phyloP scores from a whole-genome alignment of 2,888 invertebrate genomes.

The Netelia virgata region DNA sequence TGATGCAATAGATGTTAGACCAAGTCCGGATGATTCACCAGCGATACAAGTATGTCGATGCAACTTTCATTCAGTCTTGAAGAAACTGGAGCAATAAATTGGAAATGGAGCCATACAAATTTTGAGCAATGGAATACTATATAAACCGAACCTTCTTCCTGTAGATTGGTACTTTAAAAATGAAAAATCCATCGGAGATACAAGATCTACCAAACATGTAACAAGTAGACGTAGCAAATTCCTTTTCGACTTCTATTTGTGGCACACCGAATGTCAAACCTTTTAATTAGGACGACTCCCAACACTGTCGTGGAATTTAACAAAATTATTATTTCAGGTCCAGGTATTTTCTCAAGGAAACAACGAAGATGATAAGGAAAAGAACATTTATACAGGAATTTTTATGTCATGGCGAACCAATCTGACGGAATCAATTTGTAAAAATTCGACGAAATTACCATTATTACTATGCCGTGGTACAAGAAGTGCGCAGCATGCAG shows the following conservation, averaged over 20 bases:
- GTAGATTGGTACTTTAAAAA: not conserved
- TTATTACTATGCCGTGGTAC: slow-evolving; percentile 81
- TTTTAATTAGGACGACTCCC: too few species aligned
- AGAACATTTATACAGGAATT: slow-evolving; percentile 78
- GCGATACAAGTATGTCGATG: slow-evolving; percentile 74
- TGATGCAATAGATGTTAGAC: slow-evolving; percentile 67
- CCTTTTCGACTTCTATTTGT: too few species aligned
- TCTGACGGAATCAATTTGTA: slow-evolving; percentile 43
- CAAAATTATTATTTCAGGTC: slow-evolving; percentile 68
- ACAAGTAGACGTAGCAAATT: too few species aligned
- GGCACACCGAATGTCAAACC: too few species aligned
- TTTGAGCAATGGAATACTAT: not conserved
- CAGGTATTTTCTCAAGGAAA: slow-evolving; percentile 70
- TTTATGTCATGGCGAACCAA: slow-evolving; percentile 79
- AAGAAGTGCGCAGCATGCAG: slow-evolving; percentile 73
- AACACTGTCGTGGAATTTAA: not conserved
- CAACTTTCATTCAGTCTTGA: not conserved
- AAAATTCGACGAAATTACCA: slow-evolving; percentile 76
- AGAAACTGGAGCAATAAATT: too few species aligned
- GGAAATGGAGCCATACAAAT: not conserved
- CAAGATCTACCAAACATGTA: too few species aligned
- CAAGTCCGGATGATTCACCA: slow-evolving; percentile 72
- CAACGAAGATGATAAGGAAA: slow-evolving; percentile 62
- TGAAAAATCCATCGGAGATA: too few species aligned
- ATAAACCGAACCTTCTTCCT: not conserved